phyloP scores from a whole-genome alignment of 2,113 vertebrate genomes.

The Hirundichthys speculiger region DNA sequence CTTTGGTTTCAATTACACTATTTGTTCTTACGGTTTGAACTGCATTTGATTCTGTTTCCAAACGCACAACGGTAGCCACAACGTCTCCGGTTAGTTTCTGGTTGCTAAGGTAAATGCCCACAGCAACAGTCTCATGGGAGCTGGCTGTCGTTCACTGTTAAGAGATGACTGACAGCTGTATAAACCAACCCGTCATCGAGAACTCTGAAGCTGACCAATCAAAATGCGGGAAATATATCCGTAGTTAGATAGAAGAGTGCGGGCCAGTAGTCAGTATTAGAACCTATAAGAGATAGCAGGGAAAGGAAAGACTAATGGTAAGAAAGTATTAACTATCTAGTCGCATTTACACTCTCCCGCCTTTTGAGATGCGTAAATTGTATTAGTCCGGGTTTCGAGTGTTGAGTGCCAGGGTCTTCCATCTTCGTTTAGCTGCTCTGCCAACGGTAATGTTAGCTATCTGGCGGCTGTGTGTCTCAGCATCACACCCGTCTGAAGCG shows the following conservation, averaged over 20 bases:
- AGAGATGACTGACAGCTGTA: constrained; percentile 34
- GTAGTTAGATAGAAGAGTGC: constrained; percentile 49
- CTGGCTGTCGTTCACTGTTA: background rate
- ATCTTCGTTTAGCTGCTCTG: constrained; percentile 1
- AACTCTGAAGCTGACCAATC: constrained; percentile 40
- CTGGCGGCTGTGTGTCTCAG: constrained; percentile 29
- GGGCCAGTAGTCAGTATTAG: constrained; percentile 5
- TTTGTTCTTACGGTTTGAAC: too few species aligned
- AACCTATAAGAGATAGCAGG: constrained; percentile 2
- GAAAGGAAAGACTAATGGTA: constrained; percentile 62
- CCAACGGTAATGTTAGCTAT: constrained; percentile 32
- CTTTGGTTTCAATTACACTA: too few species aligned
- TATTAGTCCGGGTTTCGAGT: background rate
- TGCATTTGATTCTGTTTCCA: too few species aligned
- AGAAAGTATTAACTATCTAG: constrained; percentile 3
- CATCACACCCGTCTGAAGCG: constrained; percentile 20
- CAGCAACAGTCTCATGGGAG: constrained; percentile 43
- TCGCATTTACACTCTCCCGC: background rate
- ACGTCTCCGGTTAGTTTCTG: too few species aligned
- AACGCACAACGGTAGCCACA: too few species aligned
- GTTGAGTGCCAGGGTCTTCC: background rate
- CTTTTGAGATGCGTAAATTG: accelerated
- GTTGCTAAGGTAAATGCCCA: constrained; percentile 79
- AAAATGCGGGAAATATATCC: constrained; percentile 1
- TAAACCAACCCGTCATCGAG: constrained; percentile 35